Conservation (phyloP, 2,888 invertebrate species). For the Agonopterix heracliana region DNA sequence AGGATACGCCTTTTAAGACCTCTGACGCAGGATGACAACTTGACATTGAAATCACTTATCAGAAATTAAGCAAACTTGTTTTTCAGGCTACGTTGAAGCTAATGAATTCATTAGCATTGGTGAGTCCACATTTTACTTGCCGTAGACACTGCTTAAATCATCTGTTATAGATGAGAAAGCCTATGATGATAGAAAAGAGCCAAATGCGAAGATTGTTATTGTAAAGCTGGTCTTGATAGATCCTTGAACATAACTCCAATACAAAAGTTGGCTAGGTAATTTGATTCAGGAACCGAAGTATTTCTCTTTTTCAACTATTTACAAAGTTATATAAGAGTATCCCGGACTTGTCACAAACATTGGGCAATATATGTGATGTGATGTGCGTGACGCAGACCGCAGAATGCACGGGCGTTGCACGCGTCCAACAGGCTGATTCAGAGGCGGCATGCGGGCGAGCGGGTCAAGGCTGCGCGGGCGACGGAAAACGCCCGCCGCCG, state of each 20-base stretch:
- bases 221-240: too few species aligned
- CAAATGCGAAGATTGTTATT: too few species aligned
- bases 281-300: too few species aligned
- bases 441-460: conserved; percentile 22
- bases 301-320: too few species aligned
- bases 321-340: too few species aligned
- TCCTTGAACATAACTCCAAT: too few species aligned
- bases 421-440: conserved; percentile 40
- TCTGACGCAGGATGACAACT: background rate
- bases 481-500: conserved; percentile 25
- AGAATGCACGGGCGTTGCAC: conserved; percentile 21
- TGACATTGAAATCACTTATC: background rate
- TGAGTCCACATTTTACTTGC: too few species aligned
- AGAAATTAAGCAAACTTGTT: background rate
- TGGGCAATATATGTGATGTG: conserved; percentile 10
- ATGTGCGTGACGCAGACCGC: conserved; percentile 4
- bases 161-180: too few species aligned
- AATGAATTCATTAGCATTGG: too few species aligned
- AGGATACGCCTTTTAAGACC: conserved; percentile 55
- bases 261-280: too few species aligned
- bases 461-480: conserved; percentile 47
- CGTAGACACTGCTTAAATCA: too few species aligned
- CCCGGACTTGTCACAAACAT: conserved; percentile 2
- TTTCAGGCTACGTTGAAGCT: background rate
- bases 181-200: too few species aligned